A percentile compares a stretch with the other conserved stretches of the same genome.
These are phyloP conservation scores for Hyla sarda DNA, from an alignment of 2,113 vertebrate genomes.

Conservation along the genomic window DNA sequence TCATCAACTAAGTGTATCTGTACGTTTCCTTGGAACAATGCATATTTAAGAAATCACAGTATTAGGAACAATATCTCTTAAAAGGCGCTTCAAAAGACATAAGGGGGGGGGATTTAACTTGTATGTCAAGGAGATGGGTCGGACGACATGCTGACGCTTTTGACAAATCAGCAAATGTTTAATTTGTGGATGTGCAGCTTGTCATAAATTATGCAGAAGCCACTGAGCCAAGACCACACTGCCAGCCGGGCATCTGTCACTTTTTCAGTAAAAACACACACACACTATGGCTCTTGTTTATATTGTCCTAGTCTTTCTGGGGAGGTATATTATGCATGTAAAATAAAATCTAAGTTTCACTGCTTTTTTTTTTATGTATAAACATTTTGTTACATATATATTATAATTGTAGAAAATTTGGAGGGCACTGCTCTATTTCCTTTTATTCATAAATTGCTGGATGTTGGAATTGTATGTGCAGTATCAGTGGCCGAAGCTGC, in stretches of 20 bases:
- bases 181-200: slow-evolving; percentile 79
- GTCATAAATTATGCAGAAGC: slow-evolving; percentile 88
- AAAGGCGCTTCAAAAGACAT: too few relatives aligned
- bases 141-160: slow-evolving; percentile 83
- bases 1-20: slow-evolving; percentile 81
- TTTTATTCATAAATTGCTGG: too few relatives aligned
- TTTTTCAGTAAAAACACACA: slow-evolving; percentile 48
- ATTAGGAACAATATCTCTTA: too few relatives aligned
- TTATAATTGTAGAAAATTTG: too few relatives aligned
- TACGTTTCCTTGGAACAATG: slow-evolving; percentile 77
- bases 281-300: slow-evolving; percentile 51
- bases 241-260: slow-evolving; percentile 62
- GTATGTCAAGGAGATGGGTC: slow-evolving; percentile 84
- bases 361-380: too few relatives aligned
- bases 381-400: too few relatives aligned
- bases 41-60: too few relatives aligned
- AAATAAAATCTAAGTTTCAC: too few relatives aligned
- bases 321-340: background rate
- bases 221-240: slow-evolving; percentile 62
- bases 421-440: too few relatives aligned
- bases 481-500: too few relatives aligned
- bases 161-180: slow-evolving; percentile 92
- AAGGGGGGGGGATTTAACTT: too few relatives aligned
- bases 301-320: background rate
- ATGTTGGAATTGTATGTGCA: too few relatives aligned